Base-by-base conservation (phyloP, 2,888 invertebrate genomes). In the Chydorus sphaericus region DNA sequence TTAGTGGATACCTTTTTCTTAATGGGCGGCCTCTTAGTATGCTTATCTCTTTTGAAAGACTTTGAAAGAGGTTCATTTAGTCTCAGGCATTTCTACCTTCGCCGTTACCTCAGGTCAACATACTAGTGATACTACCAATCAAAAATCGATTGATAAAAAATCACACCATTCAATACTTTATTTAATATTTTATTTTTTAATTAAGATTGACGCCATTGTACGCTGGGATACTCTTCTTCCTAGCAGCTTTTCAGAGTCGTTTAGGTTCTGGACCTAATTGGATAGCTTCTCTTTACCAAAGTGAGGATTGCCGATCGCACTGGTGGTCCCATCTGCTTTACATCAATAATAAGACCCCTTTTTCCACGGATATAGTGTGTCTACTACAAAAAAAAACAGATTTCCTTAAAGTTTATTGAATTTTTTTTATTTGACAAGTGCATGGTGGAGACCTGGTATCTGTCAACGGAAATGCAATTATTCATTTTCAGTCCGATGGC, bases 1-100 rank as follows among this genome's bases (percentile, higher is more conserved):
- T 85, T 86, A 50, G 88, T 88, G 44, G 88, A 88, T 65, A 85
- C 85, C 5, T 88, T 88, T 71, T 88, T 87, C 72, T 86, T 85
- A 64, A 85, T 88, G 62, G 79, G 80, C 26, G 55, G 55, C 7
- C 26, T 55, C 11, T 23, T 55, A 10, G 48, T 48, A n/a, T 20
- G 49, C 8, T 55, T n/a, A 26, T n/a, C 39, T 14, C 48, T 31
- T 5, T 23, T 55, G 18, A 30, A 31, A 7, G 33, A 55, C 6
- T n/a, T 55, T 4, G 55, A 49, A 29, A 33, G 23, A 30, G 55
- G 55, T 23, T 16, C 23, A 10, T 49, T 55, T 8, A 55, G 49
- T 18, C 20, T 48, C 3, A 18, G 16, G 8, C 20, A 30, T 14
- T 23, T 55, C 23, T 55, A 55, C 23, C 33, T 49, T 23, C 55